Evolutionary conservation across 1,140 invertebrate species (phyloP).

Genomic region (Zaprionus camerounensis): DNA sequence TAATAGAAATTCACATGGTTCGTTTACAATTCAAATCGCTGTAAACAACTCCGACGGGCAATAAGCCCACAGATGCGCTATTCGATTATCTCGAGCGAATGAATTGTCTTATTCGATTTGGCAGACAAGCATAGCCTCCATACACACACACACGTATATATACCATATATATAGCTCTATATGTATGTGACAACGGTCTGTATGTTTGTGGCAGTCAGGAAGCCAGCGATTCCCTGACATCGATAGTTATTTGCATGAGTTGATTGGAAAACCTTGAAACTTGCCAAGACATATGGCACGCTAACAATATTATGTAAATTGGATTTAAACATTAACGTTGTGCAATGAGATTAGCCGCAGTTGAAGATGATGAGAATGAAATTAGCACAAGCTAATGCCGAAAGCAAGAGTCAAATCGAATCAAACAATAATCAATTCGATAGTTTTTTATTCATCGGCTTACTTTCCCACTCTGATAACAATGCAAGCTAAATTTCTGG

Average conservation of each 20-base stretch:
- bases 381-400: not conserved
- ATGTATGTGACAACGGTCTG: not conserved
- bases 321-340: conserved; percentile 53
- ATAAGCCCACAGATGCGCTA: conserved; percentile 55
- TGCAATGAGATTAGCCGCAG: conserved; percentile 15
- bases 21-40: conserved; percentile 60
- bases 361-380: not conserved
- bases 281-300: conserved; percentile 50
- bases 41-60: conserved; percentile 55
- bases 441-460: not conserved
- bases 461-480: not conserved
- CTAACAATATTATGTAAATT: conserved; percentile 65
- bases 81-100: conserved; percentile 78
- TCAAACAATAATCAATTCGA: not conserved
- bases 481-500: too few relatives aligned
- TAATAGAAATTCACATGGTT: conserved; percentile 61
- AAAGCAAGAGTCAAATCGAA: not conserved
- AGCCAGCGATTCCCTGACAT: conserved; percentile 30
- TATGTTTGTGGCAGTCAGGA: not conserved
- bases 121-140: conserved; percentile 43
- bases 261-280: conserved; percentile 73
- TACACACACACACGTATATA: conserved; percentile 7
- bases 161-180: not conserved
- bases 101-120: conserved; percentile 79
- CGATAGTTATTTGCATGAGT: conserved; percentile 72